Base-by-base conservation (phyloP, 2,797 vertebrate species). In the Lacerta bilineata region DNA sequence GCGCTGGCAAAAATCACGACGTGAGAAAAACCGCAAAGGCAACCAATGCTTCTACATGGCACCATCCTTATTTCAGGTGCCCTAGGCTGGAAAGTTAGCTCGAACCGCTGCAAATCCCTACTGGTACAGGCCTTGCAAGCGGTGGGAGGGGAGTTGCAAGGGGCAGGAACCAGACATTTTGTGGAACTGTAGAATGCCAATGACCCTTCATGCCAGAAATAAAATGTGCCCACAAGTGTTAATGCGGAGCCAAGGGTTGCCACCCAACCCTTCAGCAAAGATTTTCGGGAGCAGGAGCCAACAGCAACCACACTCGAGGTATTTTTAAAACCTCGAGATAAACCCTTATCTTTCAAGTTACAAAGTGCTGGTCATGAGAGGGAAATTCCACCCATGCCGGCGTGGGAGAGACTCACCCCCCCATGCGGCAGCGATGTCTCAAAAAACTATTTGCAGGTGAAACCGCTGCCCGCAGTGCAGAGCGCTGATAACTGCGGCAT, bases 361-460 rank as follows among this genome's bases (percentile, higher is more conserved):
- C 0, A 2, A 13, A 80, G 50, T 8, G 27, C n/a, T 20, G 17
- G 36, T 36, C 59, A 15, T 33, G 10, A 27, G 33, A 29, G 83
- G 50, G 8, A n/a, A 77, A 77, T 66, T 64, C 61, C 61, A 78
- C 41, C 15, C 25, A 61, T 61, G 20, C 83, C 33, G 9, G 15
- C 59, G 61, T 77, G 43, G 46, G 64, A 6, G 64, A 87, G 46
- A 6, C 69, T 41, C 5, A 46, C 39, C 46, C 2, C 59, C 66
- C 1, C n/a, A n/a, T 2, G 5, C n/a, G 39, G 33, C 43, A 66
- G 3, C 5, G 0, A 20, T 0, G 18, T n/a, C 59, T 77, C 71
- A 25, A 41, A 29, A 8, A 29, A 8, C 18, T 64, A 43, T 15
- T 79, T 74, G 66, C 46, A 71, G 27, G 33, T 82, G 41, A 72